A percentile compares a stretch with the other conserved stretches of the same genome.
Evolutionary conservation across 2,797 vertebrate species (phyloP).

Genomic region (Erithacus rubecula): DNA sequence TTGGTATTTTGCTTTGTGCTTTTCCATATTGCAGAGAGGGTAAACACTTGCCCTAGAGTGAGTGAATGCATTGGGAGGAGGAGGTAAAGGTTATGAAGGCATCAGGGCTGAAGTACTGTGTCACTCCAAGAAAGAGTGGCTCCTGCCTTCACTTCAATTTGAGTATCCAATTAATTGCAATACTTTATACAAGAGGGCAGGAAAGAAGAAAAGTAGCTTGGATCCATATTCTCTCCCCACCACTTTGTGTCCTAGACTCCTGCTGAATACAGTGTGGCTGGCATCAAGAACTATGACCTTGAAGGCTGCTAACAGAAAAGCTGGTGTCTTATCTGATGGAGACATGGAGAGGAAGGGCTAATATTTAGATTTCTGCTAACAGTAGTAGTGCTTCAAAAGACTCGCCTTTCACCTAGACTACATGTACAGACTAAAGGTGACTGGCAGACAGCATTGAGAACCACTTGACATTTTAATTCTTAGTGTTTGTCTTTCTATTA

Average conservation of each 20-base stretch:
- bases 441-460: background rate
- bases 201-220: background rate
- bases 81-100: background rate
- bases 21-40: background rate
- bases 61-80: fast-evolving
- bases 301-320: background rate
- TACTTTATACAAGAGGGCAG: background rate
- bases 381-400: conserved; percentile 9
- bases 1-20: background rate
- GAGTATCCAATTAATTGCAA: background rate
- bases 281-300: background rate
- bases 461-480: conserved; percentile 22
- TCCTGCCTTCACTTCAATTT: background rate
- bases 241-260: background rate
- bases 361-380: conserved; percentile 44
- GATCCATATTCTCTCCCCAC: background rate
- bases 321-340: background rate
- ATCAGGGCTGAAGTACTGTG: background rate
- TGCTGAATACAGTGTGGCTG: background rate
- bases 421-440: background rate
- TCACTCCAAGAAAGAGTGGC: background rate
- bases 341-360: conserved; percentile 17
- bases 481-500: conserved; percentile 16
- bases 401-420: background rate
- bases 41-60: background rate